Conservation (phyloP, 1,140 invertebrate species). For the Drosophila asahinai region DNA sequence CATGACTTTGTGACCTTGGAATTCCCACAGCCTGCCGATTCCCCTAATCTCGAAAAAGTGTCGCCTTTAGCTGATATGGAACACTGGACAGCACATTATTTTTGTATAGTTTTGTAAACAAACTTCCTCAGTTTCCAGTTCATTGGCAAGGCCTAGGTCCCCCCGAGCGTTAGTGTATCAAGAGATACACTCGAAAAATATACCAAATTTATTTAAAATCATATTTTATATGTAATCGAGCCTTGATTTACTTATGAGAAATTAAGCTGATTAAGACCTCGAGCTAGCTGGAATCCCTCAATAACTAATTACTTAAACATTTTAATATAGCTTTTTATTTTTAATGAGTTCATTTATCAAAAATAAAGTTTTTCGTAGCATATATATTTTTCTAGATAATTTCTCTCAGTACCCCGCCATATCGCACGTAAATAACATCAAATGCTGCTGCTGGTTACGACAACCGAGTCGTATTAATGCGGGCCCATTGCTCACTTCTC, state of each 20-base stretch:
- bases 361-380: no score
- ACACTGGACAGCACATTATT: neutral
- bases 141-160: neutral
- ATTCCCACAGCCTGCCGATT: neutral
- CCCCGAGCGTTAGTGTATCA: constrained; percentile 7
- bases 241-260: no score
- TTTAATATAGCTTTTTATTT: no score
- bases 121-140: neutral
- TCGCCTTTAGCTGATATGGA: neutral
- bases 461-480: constrained; percentile 45
- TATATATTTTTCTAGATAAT: no score
- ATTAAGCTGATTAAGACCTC: no score
- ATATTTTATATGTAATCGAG: no score
- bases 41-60: neutral
- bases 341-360: no score
- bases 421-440: constrained; percentile 32
- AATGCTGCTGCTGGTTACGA: constrained; percentile 37
- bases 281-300: no score
- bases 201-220: neutral
- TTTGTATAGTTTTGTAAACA: neutral
- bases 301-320: no score
- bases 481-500: constrained; percentile 16
- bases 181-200: neutral
- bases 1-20: constrained; percentile 12
- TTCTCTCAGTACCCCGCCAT: constrained; percentile 4